Percentiles rank a stretch among this genome's conserved stretches.
Conservation (phyloP, 2,797 vertebrate species). For the Oreonectes daqikongensis region DNA sequence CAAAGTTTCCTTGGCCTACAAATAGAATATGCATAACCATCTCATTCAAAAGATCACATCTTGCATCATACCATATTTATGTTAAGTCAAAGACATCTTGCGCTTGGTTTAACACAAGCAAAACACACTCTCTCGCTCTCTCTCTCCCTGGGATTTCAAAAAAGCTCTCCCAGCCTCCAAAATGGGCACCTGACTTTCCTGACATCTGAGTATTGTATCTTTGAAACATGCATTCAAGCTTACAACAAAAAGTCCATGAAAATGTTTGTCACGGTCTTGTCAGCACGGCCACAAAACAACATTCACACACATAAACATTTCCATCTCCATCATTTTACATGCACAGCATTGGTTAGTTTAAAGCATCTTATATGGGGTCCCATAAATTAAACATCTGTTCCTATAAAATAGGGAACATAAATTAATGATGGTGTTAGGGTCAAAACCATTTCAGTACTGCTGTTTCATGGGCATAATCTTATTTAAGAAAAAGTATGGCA, state of each 20-base stretch:
- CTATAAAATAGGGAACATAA: conserved; percentile 21
- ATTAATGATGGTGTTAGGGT: conserved; percentile 8
- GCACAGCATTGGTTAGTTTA: conserved; percentile 3
- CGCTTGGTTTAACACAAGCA: conserved; percentile 7
- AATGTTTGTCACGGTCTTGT: conserved; percentile 14
- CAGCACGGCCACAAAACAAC: conserved; percentile 16
- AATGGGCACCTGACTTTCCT: conserved; percentile 1
- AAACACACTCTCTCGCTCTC: too few species aligned
- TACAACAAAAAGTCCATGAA: conserved; percentile 23
- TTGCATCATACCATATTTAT: background rate
- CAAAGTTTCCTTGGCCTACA: background rate
- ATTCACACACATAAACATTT: conserved; percentile 2
- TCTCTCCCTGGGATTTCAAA: conserved; percentile 5
- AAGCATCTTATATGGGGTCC: conserved; percentile 17
- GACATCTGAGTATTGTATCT: conserved; percentile 18
- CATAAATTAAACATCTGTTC: conserved; percentile 37
- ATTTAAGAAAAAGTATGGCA: conserved; percentile 27
- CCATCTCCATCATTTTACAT: conserved; percentile 16
- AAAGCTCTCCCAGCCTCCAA: background rate
- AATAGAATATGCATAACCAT: background rate
- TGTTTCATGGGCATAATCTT: conserved; percentile 17
- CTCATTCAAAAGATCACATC: background rate
- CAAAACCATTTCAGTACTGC: conserved; percentile 8
- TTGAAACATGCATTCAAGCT: conserved; percentile 14
- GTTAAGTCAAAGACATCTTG: background rate